Evolutionary conservation across 2,888 invertebrate genomes (phyloP).

Genomic region (Halictus ligatus): DNA sequence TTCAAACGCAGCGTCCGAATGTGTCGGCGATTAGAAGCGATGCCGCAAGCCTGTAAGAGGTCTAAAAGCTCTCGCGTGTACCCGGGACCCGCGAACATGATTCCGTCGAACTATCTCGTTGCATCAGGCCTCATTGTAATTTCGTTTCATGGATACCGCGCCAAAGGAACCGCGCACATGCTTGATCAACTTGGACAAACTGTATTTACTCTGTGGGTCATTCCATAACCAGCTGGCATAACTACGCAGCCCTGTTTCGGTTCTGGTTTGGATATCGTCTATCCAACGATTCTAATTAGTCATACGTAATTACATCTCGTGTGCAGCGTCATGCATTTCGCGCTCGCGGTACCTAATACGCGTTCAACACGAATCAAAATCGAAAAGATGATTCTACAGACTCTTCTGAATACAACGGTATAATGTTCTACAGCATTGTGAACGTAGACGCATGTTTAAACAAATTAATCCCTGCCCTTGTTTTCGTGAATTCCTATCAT

Average conservation of each 20-base stretch:
- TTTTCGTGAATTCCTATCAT: too few relatives aligned
- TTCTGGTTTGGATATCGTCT: background rate
- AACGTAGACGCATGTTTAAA: too few relatives aligned
- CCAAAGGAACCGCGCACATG: background rate
- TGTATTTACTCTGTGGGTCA: background rate
- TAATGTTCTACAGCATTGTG: too few relatives aligned
- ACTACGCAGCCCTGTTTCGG: background rate
- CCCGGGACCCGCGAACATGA: conserved; percentile 2
- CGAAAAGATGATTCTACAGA: too few relatives aligned
- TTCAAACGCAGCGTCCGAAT: background rate
- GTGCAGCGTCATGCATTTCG: background rate
- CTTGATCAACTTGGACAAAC: conserved; percentile 9
- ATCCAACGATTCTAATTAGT: background rate
- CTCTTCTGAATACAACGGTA: too few relatives aligned
- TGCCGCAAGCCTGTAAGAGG: background rate
- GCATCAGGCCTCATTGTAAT: conserved; percentile 8
- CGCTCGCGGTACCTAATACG: too few relatives aligned
- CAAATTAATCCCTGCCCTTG: too few relatives aligned
- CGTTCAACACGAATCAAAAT: too few relatives aligned
- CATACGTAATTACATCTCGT: background rate
- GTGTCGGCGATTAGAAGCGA: conserved; percentile 18
- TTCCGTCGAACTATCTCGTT: conserved; percentile 9
- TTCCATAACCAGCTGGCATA: background rate
- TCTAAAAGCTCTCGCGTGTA: conserved; percentile 15
- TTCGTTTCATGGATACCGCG: conserved; percentile 8